Evolutionary conservation across 2,797 vertebrate species (phyloP).

Genomic region (Carcharodon carcharias): DNA sequence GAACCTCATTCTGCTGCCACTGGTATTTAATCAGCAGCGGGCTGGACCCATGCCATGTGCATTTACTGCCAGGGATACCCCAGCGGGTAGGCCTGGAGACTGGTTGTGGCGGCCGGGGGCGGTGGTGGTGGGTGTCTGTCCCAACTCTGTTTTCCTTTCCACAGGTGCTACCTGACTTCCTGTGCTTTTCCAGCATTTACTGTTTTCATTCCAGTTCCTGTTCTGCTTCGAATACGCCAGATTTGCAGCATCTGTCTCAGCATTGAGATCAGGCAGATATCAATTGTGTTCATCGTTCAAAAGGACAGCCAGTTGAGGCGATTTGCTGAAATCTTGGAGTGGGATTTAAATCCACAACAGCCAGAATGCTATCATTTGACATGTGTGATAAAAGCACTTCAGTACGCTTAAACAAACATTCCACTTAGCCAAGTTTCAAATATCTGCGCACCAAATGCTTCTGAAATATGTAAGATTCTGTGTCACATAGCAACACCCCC

Average conservation of each 20-base stretch:
- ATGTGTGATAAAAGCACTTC: neutral
- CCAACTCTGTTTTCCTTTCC: neutral
- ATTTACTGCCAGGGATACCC: too few relatives aligned
- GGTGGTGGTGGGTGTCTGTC: too few relatives aligned
- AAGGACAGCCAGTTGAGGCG: neutral
- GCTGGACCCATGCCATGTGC: too few relatives aligned
- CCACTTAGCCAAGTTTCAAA: neutral
- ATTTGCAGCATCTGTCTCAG: neutral
- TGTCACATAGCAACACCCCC: neutral
- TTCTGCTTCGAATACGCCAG: neutral
- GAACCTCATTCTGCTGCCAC: too few relatives aligned
- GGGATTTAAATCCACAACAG: neutral
- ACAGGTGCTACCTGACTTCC: neutral
- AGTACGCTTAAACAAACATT: neutral
- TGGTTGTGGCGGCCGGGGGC: too few relatives aligned
- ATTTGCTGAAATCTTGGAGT: neutral
- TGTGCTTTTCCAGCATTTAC: neutral
- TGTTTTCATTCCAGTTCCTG: neutral
- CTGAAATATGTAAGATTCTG: neutral
- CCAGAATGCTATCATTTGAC: neutral
- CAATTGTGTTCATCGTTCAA: neutral
- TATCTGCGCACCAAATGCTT: neutral
- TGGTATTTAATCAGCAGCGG: too few relatives aligned
- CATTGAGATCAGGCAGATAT: neutral
- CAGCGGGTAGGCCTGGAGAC: too few relatives aligned